Conservation (phyloP, 2,797 vertebrate genomes). For the Paramormyrops hopkinsi region DNA sequence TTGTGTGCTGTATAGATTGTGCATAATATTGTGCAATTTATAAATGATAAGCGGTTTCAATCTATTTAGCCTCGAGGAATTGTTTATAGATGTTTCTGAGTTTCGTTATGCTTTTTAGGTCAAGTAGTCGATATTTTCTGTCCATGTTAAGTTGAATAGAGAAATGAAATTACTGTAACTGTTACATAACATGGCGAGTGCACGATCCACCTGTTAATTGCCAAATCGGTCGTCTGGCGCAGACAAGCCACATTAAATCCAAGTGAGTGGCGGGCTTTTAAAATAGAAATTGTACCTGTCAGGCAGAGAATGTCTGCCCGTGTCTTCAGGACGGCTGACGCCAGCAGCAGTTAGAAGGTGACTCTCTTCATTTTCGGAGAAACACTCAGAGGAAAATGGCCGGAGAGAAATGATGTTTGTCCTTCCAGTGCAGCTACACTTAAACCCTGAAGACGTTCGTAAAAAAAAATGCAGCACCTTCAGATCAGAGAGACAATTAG, state of each 20-base stretch:
- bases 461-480: not conserved
- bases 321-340: not conserved
- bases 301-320: not conserved
- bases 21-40: not conserved
- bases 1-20: not conserved
- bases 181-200: not conserved
- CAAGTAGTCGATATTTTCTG: not conserved
- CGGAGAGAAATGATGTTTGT: not conserved
- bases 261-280: not conserved
- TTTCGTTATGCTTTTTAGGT: not conserved
- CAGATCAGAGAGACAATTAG: conserved; percentile 38
- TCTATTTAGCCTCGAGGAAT: conserved; percentile 5
- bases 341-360: not conserved
- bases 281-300: not conserved
- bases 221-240: not conserved
- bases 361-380: conserved; percentile 7
- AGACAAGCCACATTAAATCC: not conserved
- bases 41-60: not conserved
- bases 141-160: not conserved
- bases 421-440: not conserved
- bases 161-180: not conserved
- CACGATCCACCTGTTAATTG: not conserved
- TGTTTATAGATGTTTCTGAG: not conserved
- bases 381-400: not conserved
- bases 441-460: not conserved